These are phyloP conservation scores for Diaperis boleti DNA, from an alignment of 2,888 invertebrate genomes.

Conservation along the genomic window DNA sequence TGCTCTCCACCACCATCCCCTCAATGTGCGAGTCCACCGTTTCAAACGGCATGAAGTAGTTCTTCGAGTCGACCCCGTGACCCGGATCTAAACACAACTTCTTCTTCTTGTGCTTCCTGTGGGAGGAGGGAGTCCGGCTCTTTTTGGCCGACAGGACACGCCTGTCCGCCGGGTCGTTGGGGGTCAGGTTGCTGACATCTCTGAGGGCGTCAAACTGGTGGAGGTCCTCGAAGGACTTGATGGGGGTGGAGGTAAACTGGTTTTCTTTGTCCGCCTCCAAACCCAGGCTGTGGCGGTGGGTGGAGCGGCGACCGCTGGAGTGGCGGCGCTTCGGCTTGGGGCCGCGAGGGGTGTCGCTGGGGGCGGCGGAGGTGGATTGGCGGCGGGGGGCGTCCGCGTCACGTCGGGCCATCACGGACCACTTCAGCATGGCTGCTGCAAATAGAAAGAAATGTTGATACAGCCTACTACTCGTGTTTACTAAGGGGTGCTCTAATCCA, in stretches of 20 bases:
- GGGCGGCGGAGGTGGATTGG: slow-evolving; percentile 45
- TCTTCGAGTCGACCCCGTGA: slow-evolving; percentile 47
- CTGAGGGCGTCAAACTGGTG: slow-evolving; percentile 67
- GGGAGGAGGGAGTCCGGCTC: slow-evolving; percentile 45
- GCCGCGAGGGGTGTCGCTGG: slow-evolving; percentile 52
- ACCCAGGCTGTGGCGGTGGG: slow-evolving; percentile 65
- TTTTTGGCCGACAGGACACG: slow-evolving; percentile 49
- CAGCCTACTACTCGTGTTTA: no score
- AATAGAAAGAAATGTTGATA: no score
- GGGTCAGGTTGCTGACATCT: slow-evolving; percentile 75
- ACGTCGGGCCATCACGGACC: slow-evolving; percentile 68
- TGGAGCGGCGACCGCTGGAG: slow-evolving; percentile 64
- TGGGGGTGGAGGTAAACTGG: slow-evolving; percentile 72
- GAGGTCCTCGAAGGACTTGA: slow-evolving; percentile 64
- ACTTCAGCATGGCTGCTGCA: slow-evolving; percentile 70
- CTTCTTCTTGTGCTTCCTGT: slow-evolving; percentile 60
- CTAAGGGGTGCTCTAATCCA: slow-evolving; percentile 35
- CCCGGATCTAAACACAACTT: slow-evolving; percentile 59
- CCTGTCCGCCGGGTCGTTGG: slow-evolving; percentile 62
- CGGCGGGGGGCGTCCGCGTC: slow-evolving; percentile 49
- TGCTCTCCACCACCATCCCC: slow-evolving; percentile 46
- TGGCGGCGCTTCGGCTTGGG: slow-evolving; percentile 52
- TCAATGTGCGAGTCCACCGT: slow-evolving; percentile 62
- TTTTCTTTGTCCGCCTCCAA: slow-evolving; percentile 72
- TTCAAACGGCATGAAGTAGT: slow-evolving; percentile 61